Conservation (phyloP, 2,113 vertebrate species). For the Corythornis cristatus region DNA sequence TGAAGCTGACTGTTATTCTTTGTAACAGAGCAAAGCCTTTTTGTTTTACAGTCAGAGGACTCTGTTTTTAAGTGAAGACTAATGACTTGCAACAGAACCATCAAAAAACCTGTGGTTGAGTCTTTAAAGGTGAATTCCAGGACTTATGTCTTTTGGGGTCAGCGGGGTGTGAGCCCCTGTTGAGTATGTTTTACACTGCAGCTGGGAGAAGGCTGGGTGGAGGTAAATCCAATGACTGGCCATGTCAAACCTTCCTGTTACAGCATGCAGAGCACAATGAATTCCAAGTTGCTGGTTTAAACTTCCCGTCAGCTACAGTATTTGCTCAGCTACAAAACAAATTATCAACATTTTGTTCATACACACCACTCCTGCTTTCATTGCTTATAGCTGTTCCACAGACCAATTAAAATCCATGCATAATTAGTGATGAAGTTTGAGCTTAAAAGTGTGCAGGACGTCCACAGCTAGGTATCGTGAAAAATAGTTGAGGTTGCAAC, state of each 20-base stretch:
- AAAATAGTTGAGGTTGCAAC: neutral
- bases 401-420: neutral
- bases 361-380: neutral
- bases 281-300: neutral
- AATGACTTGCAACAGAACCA: neutral
- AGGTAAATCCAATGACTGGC: neutral
- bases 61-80: neutral
- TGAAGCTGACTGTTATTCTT: constrained; percentile 27
- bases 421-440: neutral
- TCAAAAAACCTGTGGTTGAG: neutral
- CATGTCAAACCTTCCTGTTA: neutral
- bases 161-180: neutral
- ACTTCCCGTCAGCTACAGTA: neutral
- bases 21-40: neutral
- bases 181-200: neutral
- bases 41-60: neutral
- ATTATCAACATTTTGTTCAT: neutral
- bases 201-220: neutral
- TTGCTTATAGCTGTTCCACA: neutral
- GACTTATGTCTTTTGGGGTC: neutral
- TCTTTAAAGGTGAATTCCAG: neutral
- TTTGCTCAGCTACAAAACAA: neutral
- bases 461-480: neutral
- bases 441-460: neutral
- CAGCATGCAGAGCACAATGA: neutral